Evolutionary conservation across 2,888 invertebrate species (phyloP).

Genomic region (Drosophila nr. perissopoda): DNA sequence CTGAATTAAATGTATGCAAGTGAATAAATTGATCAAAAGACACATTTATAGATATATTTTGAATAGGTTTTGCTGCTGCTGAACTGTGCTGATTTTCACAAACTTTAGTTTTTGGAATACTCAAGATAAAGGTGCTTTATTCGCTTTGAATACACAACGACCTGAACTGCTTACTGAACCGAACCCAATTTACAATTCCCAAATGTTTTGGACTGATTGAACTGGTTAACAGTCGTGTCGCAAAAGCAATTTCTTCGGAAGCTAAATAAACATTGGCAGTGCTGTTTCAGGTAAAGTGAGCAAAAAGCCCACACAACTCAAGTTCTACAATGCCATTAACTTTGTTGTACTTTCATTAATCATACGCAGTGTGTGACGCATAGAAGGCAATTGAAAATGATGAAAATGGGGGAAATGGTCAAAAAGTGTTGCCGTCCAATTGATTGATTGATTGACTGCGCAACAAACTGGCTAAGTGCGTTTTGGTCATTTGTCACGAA

Average conservation of each 20-base stretch:
- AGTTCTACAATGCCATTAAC: background rate
- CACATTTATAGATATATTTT: background rate
- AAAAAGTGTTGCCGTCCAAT: conserved; percentile 14
- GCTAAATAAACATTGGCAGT: background rate
- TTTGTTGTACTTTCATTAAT: conserved; percentile 38
- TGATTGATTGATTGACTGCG: conserved; percentile 44
- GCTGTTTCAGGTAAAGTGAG: background rate
- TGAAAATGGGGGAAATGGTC: conserved; percentile 8
- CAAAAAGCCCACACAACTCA: background rate
- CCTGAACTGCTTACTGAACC: background rate
- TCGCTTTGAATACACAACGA: background rate
- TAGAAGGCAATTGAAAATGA: conserved; percentile 16
- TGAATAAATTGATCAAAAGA: background rate
- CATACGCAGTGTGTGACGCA: conserved; percentile 44
- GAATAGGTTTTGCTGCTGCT: background rate
- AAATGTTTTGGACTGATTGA: background rate
- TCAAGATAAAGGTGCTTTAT: background rate
- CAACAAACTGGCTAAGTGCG: conserved; percentile 35
- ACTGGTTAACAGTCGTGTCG: background rate
- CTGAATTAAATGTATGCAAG: background rate
- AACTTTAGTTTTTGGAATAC: background rate
- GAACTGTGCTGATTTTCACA: background rate
- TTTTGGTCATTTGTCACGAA: conserved; percentile 46
- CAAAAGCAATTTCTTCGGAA: background rate
- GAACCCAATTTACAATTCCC: background rate